Conservation (phyloP, 2,797 vertebrate genomes). For the Novumbra hubbsi region DNA sequence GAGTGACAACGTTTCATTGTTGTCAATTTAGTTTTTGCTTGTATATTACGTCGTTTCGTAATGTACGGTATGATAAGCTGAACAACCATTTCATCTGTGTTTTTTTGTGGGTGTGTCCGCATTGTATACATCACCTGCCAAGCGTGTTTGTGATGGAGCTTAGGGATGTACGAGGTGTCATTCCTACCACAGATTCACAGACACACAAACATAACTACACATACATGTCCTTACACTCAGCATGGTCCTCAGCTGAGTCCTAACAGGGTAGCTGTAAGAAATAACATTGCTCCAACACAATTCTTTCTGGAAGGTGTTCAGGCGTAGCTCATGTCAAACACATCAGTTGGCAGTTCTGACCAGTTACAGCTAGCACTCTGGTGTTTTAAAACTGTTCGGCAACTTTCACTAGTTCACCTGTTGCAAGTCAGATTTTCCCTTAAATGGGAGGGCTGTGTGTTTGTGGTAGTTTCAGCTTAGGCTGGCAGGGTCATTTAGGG, state of each 20-base stretch:
- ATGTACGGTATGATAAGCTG: not conserved
- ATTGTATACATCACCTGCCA: not conserved
- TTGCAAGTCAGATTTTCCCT: no score
- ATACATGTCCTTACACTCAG: not conserved
- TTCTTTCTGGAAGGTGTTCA: not conserved
- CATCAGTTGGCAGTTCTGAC: no score
- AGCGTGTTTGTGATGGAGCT: not conserved
- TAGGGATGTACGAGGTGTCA: slow-evolving; percentile 35
- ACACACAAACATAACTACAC: slow-evolving; percentile 17
- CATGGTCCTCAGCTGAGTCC: not conserved
- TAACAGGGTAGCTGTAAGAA: not conserved
- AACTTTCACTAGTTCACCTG: no score
- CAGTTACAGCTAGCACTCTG: no score
- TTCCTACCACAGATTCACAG: slow-evolving; percentile 15
- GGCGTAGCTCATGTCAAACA: no score
- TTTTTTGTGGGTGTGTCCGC: not conserved
- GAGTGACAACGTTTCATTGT: not conserved
- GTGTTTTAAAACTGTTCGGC: no score
- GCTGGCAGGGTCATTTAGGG: no score
- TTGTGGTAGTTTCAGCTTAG: no score
- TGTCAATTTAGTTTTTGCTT: not conserved
- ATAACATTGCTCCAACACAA: not conserved
- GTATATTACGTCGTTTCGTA: no score
- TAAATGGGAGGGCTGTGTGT: no score
- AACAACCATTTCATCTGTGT: not conserved